Evolutionary conservation across 2,888 invertebrate species (phyloP).

Genomic region (Noctua janthe): DNA sequence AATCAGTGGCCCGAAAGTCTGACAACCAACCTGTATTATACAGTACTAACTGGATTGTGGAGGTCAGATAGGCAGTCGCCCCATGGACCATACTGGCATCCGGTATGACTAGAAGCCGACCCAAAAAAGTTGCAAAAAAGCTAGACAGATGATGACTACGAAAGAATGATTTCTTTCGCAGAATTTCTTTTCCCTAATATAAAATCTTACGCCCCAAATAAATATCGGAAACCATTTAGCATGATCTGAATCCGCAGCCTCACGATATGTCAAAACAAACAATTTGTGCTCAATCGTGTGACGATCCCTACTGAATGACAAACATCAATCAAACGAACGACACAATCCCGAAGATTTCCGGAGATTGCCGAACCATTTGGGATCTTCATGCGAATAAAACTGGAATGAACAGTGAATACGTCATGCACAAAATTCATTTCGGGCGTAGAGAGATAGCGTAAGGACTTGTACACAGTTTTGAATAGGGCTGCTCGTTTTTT

Average conservation of each 20-base stretch:
- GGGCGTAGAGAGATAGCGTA: constrained; percentile 20
- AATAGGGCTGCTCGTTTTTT: constrained; percentile 25
- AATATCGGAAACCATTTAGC: constrained; percentile 50
- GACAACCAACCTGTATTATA: too few species aligned
- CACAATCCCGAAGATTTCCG: constrained; percentile 52
- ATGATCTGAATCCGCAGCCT: constrained; percentile 24
- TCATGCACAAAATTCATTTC: constrained; percentile 58
- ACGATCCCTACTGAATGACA: constrained; percentile 53
- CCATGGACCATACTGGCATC: too few species aligned
- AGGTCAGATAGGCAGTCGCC: too few species aligned
- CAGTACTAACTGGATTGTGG: too few species aligned
- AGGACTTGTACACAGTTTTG: constrained; percentile 40
- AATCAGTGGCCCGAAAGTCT: too few species aligned
- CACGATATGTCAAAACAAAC: constrained; percentile 54
- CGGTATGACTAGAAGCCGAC: too few species aligned
- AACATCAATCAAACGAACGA: constrained; percentile 57
- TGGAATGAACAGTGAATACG: constrained; percentile 49
- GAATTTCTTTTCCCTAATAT: background rate
- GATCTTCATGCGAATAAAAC: constrained; percentile 51
- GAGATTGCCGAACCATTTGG: constrained; percentile 41
- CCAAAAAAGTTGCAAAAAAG: too few species aligned
- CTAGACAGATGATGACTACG: background rate
- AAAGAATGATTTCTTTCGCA: background rate
- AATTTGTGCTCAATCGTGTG: constrained; percentile 54
- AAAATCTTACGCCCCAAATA: constrained; percentile 6